Percentiles rank a stretch among this genome's conserved stretches.
phyloP scores from a whole-genome alignment of 35 echinoderm and acorn worm genomes.

The Anneissia japonica region DNA sequence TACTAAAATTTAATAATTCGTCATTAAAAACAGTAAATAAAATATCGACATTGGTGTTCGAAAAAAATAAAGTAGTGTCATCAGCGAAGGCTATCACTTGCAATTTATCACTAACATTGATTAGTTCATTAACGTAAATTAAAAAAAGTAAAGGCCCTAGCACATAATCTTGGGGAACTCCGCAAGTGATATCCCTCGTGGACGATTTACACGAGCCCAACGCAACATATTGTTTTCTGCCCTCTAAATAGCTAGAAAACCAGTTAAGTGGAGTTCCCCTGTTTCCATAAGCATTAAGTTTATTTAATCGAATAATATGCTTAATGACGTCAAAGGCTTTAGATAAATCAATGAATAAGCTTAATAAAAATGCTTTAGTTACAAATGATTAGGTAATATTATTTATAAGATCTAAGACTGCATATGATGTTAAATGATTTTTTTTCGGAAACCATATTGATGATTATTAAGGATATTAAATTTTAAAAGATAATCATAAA shows the following conservation, averaged over 20 bases:
- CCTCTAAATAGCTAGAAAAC: background rate
- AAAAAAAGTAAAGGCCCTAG: background rate
- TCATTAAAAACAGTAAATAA: background rate
- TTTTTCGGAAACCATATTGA: too few species aligned
- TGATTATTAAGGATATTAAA: too few species aligned
- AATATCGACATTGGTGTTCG: background rate
- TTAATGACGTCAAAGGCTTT: background rate
- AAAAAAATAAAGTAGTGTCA: background rate
- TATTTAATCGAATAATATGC: background rate
- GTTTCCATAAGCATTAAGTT: background rate
- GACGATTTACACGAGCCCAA: background rate
- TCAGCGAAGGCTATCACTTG: background rate
- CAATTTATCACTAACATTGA: background rate
- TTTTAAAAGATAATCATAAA: too few species aligned
- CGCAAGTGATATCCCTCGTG: background rate
- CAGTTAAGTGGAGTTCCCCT: background rate
- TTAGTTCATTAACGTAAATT: background rate
- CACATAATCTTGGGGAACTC: background rate
- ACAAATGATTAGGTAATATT: too few species aligned
- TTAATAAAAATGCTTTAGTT: background rate
- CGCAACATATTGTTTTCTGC: background rate
- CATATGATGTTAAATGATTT: too few species aligned
- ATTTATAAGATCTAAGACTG: too few species aligned
- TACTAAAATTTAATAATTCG: background rate
- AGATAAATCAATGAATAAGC: background rate